Conservation (phyloP, 2,797 vertebrate genomes). For the Poecilia wingei region DNA sequence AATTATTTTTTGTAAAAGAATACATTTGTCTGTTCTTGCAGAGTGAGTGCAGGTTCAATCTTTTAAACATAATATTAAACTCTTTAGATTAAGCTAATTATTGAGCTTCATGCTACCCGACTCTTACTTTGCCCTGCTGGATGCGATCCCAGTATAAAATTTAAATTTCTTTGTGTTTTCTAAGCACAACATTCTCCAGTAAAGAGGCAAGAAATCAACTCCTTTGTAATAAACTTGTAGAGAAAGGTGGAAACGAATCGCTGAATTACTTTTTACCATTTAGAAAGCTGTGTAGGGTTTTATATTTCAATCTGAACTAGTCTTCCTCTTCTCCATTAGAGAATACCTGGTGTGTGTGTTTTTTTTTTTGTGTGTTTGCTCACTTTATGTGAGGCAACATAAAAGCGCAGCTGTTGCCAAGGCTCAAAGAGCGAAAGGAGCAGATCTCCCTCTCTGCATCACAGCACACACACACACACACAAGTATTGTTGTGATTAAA, state of each 20-base stretch:
- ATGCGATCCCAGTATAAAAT: neutral
- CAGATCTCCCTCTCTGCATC: slow-evolving; percentile 49
- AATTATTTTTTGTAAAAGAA: no score
- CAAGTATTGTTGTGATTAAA: slow-evolving; percentile 39
- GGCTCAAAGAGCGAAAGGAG: slow-evolving; percentile 55
- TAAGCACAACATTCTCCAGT: neutral
- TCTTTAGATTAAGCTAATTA: neutral
- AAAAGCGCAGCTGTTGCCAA: slow-evolving; percentile 75
- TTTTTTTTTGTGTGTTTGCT: neutral
- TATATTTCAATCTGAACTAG: neutral
- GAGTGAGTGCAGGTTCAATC: neutral
- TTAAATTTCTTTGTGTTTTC: neutral
- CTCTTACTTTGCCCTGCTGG: neutral
- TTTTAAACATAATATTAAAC: neutral
- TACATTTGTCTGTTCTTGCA: no score
- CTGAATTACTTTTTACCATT: neutral
- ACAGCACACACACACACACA: slow-evolving; percentile 15
- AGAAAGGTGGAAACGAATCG: neutral
- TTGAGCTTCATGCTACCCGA: no score
- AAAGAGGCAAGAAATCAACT: neutral
- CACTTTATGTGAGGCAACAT: slow-evolving; percentile 52
- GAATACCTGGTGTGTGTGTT: slow-evolving; percentile 23
- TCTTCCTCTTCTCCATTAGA: slow-evolving; percentile 17
- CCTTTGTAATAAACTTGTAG: neutral
- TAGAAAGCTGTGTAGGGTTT: slow-evolving; percentile 9